Evolutionary conservation across 2,888 invertebrate species (phyloP), one percentile per base, ranked within the genome.

Genomic region (Hirtodrosophila confusa): DNA sequence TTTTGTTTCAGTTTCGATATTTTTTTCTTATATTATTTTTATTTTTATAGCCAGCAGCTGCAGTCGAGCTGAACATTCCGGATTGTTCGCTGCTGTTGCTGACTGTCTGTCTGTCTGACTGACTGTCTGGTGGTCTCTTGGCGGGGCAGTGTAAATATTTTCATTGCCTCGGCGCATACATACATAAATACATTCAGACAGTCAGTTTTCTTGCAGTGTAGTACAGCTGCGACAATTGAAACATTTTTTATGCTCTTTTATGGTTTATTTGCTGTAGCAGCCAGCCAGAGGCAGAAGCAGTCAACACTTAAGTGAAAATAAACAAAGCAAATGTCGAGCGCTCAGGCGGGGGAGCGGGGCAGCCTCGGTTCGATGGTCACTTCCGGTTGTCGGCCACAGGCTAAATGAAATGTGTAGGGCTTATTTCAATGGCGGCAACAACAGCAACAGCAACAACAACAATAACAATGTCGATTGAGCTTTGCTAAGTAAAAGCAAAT

Each of bases 211-310:
- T 65, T 64, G 61, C 82, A 70, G 69, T 84, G 74, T 76, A 65
- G 74, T 74, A 63, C 78, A 64, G 57, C 62, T 68, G 68, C 62
- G 75, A 86, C 82, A 86, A 82, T 84, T 80, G 85, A 75, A 80
- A 75, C 87, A 86, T 84, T 84, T 80, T 70, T 73, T 84, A 86
- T 80, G 82, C 85, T 69, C 75, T 82, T 82, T 86, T 78, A 86
- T 86, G 84, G 82, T 72, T 86, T 86, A 68, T 79, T 83, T 83
- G 65, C 64, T 37, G 55, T 27, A 37, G 31, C 62, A 51, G 58
- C 48, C 60, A 56, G 41, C 7, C 39, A 35, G 56, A 12, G 17
- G 50, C 48, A 44, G 37, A 40, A 55, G 49, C 64, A 65, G 62
- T 73, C 78, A 71, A 75, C 86, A 72, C 80, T 84, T 78, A 78